Evolutionary conservation across 2,888 invertebrate species (phyloP), one percentile per base, ranked within the genome.

Genomic region (Zonitis immaculata): DNA sequence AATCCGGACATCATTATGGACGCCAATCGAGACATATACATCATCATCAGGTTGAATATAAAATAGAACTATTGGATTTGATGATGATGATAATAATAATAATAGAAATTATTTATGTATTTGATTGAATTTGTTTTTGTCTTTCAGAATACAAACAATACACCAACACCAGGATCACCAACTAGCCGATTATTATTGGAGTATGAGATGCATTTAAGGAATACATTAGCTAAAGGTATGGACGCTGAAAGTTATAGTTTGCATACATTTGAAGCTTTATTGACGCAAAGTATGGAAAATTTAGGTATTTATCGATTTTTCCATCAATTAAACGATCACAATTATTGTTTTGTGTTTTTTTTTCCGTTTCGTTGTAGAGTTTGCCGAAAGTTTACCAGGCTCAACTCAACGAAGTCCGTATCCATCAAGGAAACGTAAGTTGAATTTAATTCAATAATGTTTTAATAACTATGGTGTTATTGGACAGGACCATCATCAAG

Each of bases 271-370:
- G 94, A 95, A 77, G 93, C 94, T 52, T 79, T 95, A 56, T 81
- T 95, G 58, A 91, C 92, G 48, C 94, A 95, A 77, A 94, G 93
- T 78, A 93, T 94, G 92, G 95, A 95, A 77, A 94, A 95, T 79
- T 81, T 95, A 77, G 94, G 91, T 91, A 74, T 75, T 76, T 64
- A 48, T 14, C n/a, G n/a, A n/a, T n/a, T n/a, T n/a, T n/a, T n/a
- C n/a, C n/a, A n/a, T n/a, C n/a, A n/a, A n/a, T n/a, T n/a, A n/a
- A n/a, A n/a, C n/a, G n/a, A n/a, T n/a, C n/a, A n/a, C n/a, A n/a
- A n/a, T n/a, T n/a, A n/a, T n/a, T n/a, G n/a, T n/a, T n/a, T n/a
- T n/a, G n/a, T n/a, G n/a, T n/a, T n/a, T n/a, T n/a, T n/a, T n/a
- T n/a, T n/a, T n/a, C n/a, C n/a, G n/a, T n/a, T n/a, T 65, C 67